phyloP scores from a whole-genome alignment of 2,888 invertebrate species.

The Plagiodera versicolora region DNA sequence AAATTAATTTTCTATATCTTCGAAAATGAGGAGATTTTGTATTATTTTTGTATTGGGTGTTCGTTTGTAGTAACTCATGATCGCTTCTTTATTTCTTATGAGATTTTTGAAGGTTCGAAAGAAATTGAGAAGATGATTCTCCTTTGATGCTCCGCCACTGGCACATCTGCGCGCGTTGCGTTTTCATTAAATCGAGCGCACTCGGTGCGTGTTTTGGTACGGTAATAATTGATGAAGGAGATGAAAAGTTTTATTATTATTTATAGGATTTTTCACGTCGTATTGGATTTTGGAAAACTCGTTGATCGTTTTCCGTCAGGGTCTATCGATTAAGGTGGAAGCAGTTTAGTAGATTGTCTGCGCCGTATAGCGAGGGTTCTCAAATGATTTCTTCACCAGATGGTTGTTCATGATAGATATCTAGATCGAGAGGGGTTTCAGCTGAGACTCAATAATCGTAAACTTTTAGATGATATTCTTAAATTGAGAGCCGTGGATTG shows the following conservation, averaged over 20 bases:
- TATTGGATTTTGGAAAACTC: slow-evolving; percentile 2
- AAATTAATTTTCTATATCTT: too few species aligned
- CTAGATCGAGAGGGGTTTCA: background rate
- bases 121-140: background rate
- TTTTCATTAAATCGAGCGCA: slow-evolving; percentile 6
- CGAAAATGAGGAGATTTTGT: too few species aligned
- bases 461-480: background rate
- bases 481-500: background rate
- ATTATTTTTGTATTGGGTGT: too few species aligned
- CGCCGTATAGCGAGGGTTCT: background rate
- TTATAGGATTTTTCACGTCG: slow-evolving; percentile 11
- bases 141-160: background rate
- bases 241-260: slow-evolving; percentile 20
- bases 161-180: background rate
- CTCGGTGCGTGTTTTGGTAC: slow-evolving; percentile 14
- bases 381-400: background rate
- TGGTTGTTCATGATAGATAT: background rate
- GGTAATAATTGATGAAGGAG: slow-evolving; percentile 18
- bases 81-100: too few species aligned
- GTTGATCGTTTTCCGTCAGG: slow-evolving; percentile 3
- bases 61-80: too few species aligned
- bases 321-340: slow-evolving; percentile 4
- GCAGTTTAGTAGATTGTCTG: background rate
- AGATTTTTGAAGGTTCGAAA: background rate
- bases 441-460: background rate